Percentiles rank a stretch among this genome's conserved stretches.
Evolutionary conservation across 1,140 invertebrate genomes (phyloP).

Genomic region (Zaprionus africanus): DNA sequence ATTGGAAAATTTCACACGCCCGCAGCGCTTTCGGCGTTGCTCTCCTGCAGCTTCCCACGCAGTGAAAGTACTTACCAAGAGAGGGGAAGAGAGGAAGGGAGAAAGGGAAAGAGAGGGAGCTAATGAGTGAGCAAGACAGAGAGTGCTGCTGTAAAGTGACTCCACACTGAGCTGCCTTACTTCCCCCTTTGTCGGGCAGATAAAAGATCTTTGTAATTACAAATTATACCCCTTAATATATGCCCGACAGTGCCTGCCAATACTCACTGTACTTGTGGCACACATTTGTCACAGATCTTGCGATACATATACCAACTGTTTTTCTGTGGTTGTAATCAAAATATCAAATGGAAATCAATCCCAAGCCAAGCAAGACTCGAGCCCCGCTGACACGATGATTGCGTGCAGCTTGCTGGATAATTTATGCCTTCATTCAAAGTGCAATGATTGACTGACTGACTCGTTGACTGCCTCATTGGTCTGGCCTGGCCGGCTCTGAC

Average conservation of each 20-base stretch:
- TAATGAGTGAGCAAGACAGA: not conserved
- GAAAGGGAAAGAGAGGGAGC: not conserved
- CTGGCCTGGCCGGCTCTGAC: constrained; percentile 3
- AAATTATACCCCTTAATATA: constrained; percentile 59
- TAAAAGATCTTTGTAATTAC: constrained; percentile 59
- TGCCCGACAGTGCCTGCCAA: not conserved
- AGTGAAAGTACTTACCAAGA: constrained; percentile 29
- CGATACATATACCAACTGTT: constrained; percentile 32
- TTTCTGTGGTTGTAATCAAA: constrained; percentile 49
- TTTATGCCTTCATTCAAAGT: constrained; percentile 70
- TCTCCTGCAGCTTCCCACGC: constrained; percentile 67
- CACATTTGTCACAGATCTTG: constrained; percentile 28
- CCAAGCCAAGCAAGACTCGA: not conserved
- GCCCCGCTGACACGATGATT: constrained; percentile 41
- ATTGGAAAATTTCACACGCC: constrained; percentile 78
- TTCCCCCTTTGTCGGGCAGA: constrained; percentile 10
- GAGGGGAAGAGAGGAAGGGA: not conserved
- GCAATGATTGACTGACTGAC: constrained; percentile 35
- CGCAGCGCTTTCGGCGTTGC: constrained; percentile 46
- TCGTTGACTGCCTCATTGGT: constrained; percentile 27
- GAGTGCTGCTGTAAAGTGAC: not conserved
- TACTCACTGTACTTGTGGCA: constrained; percentile 45
- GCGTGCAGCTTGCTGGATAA: constrained; percentile 49
- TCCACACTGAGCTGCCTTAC: constrained; percentile 3
- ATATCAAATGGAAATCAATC: constrained; percentile 43